Conservation (phyloP, 2,113 vertebrate genomes). For the Etheostoma cragini region DNA sequence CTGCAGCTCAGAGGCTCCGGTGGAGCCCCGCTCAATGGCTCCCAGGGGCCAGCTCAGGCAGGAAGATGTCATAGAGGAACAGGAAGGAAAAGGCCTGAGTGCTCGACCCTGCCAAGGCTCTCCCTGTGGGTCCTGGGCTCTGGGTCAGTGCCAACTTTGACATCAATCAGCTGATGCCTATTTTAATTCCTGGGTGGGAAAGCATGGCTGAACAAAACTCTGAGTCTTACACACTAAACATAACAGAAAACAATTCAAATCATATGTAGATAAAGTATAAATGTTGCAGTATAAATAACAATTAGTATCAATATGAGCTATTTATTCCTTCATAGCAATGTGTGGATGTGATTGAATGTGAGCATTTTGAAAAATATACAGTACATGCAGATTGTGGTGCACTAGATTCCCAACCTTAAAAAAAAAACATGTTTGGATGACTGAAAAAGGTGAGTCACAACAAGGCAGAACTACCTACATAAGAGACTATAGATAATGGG, state of each 20-base stretch:
- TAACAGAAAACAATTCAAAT: neutral
- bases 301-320: neutral
- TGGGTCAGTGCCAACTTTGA: conserved; percentile 88
- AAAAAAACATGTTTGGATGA: neutral
- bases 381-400: neutral
- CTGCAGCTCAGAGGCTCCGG: conserved; percentile 52
- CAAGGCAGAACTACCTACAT: too few species aligned
- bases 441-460: neutral
- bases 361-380: neutral
- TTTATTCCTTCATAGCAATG: neutral
- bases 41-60: conserved; percentile 84
- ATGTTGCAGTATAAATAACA: too few species aligned
- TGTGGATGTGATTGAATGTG: neutral
- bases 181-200: conserved; percentile 61
- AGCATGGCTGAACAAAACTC: neutral
- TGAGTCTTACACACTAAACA: neutral
- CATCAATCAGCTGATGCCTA: conserved; percentile 81
- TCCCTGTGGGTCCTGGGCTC: conserved; percentile 85
- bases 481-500: neutral
- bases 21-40: conserved; percentile 79
- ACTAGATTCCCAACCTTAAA: neutral
- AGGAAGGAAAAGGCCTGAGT: conserved; percentile 87
- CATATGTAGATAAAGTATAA: neutral
- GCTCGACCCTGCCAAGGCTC: conserved; percentile 74
- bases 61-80: conserved; percentile 93